Evolutionary conservation across 2,797 vertebrate genomes (phyloP).

Genomic region (Hypotaenidia okinawae): DNA sequence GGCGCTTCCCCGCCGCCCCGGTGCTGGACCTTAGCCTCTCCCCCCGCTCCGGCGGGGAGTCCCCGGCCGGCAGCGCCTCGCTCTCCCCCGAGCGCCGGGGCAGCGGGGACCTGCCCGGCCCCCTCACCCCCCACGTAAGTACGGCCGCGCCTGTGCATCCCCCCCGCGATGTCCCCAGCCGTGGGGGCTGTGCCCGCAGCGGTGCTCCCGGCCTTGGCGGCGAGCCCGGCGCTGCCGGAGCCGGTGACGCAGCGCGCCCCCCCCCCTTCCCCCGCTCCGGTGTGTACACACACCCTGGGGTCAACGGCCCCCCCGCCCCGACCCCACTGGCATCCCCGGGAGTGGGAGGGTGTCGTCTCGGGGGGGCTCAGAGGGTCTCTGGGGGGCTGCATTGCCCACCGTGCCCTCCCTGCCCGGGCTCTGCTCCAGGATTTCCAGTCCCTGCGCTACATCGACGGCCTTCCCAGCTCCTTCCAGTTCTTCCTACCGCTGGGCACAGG

Average conservation of each 20-base stretch:
- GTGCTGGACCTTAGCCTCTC: constrained; percentile 93
- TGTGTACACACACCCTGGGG: background rate
- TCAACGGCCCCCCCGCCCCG: background rate
- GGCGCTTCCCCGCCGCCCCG: constrained; percentile 79
- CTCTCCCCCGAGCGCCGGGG: constrained; percentile 84
- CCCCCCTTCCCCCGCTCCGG: no score
- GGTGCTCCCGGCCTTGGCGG: background rate
- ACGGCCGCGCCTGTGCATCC: background rate
- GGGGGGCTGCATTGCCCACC: fast-evolving
- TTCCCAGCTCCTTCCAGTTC: constrained; percentile 88
- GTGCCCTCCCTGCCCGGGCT: fast-evolving
- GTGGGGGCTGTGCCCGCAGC: background rate
- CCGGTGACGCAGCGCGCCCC: background rate
- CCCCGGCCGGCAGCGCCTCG: constrained; percentile 82
- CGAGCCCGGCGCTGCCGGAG: background rate
- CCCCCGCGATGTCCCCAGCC: background rate
- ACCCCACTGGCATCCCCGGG: background rate
- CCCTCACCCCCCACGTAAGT: constrained; percentile 86
- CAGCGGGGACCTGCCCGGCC: constrained; percentile 80
- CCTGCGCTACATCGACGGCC: constrained; percentile 81
- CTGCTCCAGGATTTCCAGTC: constrained; percentile 82
- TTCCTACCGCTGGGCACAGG: constrained; percentile 86
- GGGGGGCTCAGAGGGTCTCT: background rate
- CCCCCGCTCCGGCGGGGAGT: constrained; percentile 77
- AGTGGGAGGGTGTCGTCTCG: background rate